phyloP scores from a whole-genome alignment of 2,888 invertebrate species.

The Andrena dorsata region DNA sequence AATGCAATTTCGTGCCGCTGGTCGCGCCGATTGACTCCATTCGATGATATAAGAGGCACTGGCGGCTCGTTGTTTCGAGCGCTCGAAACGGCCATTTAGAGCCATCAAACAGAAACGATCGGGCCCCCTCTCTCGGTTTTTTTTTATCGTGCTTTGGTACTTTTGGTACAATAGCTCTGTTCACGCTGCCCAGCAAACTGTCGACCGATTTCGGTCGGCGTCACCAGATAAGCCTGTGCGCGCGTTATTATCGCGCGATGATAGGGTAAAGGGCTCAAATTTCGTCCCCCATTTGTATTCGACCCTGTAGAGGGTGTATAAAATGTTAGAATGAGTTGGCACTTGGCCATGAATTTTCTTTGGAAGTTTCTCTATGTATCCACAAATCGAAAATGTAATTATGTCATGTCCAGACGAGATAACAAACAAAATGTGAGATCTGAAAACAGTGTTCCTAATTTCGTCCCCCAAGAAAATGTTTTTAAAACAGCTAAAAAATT shows the following conservation, averaged over 20 bases:
- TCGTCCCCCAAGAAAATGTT: no score
- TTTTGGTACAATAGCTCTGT: not conserved
- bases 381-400: no score
- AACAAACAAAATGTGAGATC: no score
- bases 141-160: slow-evolving; percentile 2
- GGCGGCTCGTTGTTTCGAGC: slow-evolving; percentile 12
- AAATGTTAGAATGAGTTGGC: no score
- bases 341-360: no score
- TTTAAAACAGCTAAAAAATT: no score
- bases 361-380: no score
- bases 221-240: not conserved
- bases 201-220: not conserved
- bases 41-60: slow-evolving; percentile 24
- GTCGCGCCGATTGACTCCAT: slow-evolving; percentile 19
- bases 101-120: slow-evolving; percentile 20
- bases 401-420: no score
- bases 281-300: not conserved
- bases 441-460: no score
- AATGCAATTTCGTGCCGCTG: slow-evolving; percentile 31
- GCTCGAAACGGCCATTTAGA: slow-evolving; percentile 32
- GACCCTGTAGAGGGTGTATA: no score
- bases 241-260: slow-evolving; percentile 7
- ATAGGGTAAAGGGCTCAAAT: not conserved
- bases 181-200: not conserved
- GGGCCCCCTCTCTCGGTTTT: not conserved